Percentiles rank a stretch among this genome's conserved stretches.
Conservation (phyloP, 1,140 invertebrate species). For the Drosophila virilis region DNA sequence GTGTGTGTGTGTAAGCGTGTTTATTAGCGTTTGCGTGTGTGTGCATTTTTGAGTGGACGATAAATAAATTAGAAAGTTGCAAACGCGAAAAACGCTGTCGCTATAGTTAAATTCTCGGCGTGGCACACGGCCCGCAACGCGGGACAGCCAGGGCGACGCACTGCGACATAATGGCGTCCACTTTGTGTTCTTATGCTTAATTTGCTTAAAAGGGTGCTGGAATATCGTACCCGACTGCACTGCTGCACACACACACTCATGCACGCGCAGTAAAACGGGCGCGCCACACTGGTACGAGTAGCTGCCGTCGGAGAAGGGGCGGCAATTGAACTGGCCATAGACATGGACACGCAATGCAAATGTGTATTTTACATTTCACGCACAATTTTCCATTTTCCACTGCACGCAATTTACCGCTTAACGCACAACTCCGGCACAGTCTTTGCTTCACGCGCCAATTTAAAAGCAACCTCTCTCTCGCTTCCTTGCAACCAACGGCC, state of each 20-base stretch:
- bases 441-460: conserved; percentile 47
- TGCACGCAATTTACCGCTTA: conserved; percentile 79
- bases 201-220: conserved; percentile 81
- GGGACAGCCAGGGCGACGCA: conserved; percentile 46
- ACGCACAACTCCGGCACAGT: conserved; percentile 41
- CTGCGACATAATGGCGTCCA: conserved; percentile 83
- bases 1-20: conserved; percentile 14
- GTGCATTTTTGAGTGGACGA: conserved; percentile 62
- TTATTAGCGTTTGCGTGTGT: conserved; percentile 44
- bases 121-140: neutral
- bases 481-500: neutral
- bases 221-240: conserved; percentile 41
- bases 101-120: conserved; percentile 30
- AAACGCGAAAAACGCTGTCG: conserved; percentile 68
- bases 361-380: conserved; percentile 80
- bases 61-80: conserved; percentile 81
- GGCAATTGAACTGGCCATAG: conserved; percentile 50
- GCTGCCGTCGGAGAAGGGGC: conserved; percentile 4
- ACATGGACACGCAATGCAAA: conserved; percentile 59
- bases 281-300: conserved; percentile 49
- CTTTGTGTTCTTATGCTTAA: conserved; percentile 84
- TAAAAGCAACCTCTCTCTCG: conserved; percentile 47
- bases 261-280: conserved; percentile 8
- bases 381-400: conserved; percentile 82
- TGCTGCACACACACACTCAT: conserved; percentile 28